Percentiles rank a stretch among this genome's conserved stretches.
These are phyloP conservation scores for Meandrusa payeni DNA, from an alignment of 2,888 invertebrate genomes.

Conservation along the genomic window DNA sequence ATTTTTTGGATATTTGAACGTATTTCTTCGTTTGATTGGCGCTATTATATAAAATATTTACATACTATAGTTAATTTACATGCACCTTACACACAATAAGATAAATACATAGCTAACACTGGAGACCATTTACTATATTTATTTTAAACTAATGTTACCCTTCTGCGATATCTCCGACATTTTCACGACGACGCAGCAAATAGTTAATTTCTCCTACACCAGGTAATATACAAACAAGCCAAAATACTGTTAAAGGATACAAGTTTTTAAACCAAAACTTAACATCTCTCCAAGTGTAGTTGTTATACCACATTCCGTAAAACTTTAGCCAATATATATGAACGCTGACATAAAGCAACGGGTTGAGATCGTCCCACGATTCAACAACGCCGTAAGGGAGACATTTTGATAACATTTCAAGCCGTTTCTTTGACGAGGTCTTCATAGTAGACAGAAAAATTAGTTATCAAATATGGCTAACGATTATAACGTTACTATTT, in stretches of 20 bases:
- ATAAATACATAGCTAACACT: no score
- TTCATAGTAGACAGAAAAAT: slow-evolving; percentile 7
- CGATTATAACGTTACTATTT: no score
- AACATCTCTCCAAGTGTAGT: slow-evolving; percentile 39
- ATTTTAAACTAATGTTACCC: slow-evolving; percentile 47
- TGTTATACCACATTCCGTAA: slow-evolving; percentile 73
- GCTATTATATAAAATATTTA: no score
- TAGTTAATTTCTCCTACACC: slow-evolving; percentile 84
- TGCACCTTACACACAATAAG: background rate
- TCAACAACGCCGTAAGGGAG: slow-evolving; percentile 66
- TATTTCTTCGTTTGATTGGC: no score
- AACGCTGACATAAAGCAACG: slow-evolving; percentile 63
- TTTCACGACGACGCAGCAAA: slow-evolving; percentile 83
- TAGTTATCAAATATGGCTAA: no score
- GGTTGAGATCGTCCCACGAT: slow-evolving; percentile 62
- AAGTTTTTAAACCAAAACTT: slow-evolving; percentile 59
- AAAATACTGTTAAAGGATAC: slow-evolving; percentile 59
- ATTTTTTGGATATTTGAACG: no score
- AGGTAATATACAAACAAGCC: slow-evolving; percentile 72
- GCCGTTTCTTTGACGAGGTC: slow-evolving; percentile 37
- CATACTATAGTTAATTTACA: background rate
- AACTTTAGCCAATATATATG: slow-evolving; percentile 76
- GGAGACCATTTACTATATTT: background rate
- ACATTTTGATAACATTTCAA: slow-evolving; percentile 38
- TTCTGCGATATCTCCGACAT: slow-evolving; percentile 81